Evolutionary conservation across 2,113 vertebrate genomes (phyloP).

Genomic region (Rhinichthys klamathensis): DNA sequence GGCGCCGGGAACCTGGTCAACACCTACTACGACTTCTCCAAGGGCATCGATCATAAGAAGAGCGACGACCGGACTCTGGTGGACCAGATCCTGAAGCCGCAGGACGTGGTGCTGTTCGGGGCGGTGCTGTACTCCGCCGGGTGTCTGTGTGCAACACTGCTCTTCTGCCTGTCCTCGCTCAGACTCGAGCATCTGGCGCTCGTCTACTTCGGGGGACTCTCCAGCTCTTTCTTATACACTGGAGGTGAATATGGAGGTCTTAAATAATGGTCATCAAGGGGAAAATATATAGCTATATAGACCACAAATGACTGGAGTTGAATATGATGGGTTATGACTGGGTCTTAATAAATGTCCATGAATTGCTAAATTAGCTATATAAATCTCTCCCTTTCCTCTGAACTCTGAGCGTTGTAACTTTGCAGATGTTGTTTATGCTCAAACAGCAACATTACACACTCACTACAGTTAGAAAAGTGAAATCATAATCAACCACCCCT

Average conservation of each 20-base stretch:
- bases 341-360: too few species aligned
- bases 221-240: constrained; percentile 96
- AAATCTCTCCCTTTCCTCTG: too few species aligned
- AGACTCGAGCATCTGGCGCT: constrained; percentile 93
- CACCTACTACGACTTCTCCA: constrained; percentile 99
- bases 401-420: too few species aligned
- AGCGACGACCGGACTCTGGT: constrained; percentile 97
- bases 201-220: constrained; percentile 96
- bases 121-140: constrained; percentile 92
- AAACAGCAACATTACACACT: too few species aligned
- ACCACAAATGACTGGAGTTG: too few species aligned
- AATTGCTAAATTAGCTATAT: too few species aligned
- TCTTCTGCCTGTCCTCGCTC: constrained; percentile 86
- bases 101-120: constrained; percentile 94
- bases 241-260: constrained; percentile 82
- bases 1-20: constrained; percentile 97
- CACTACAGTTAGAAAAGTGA: too few species aligned
- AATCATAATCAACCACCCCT: too few species aligned
- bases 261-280: too few species aligned
- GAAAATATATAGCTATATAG: too few species aligned
- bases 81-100: constrained; percentile 92
- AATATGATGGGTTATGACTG: too few species aligned
- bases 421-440: too few species aligned
- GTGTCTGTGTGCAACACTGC: constrained; percentile 88
- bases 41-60: constrained; percentile 98